phyloP scores from a whole-genome alignment of 2,113 vertebrate species.

The Psittacara wagleri region DNA sequence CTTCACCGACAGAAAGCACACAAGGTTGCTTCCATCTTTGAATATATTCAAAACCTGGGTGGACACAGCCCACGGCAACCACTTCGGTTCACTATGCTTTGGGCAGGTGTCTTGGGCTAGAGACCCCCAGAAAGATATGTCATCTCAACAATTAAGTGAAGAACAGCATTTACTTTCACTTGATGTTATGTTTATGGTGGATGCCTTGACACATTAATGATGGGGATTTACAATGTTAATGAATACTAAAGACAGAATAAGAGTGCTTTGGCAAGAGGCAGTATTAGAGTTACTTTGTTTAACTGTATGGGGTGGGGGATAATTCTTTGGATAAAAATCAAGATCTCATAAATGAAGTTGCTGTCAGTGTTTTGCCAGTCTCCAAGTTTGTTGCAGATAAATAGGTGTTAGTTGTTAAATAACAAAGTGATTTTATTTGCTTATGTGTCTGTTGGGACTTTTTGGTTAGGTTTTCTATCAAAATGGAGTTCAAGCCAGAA shows the following conservation, averaged over 20 bases:
- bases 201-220: background rate
- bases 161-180: background rate
- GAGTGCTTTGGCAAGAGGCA: background rate
- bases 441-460: background rate
- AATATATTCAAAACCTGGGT: background rate
- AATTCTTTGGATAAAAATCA: background rate
- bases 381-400: background rate
- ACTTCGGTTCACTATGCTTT: background rate
- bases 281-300: background rate
- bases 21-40: background rate
- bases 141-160: background rate
- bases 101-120: background rate
- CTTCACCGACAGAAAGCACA: background rate
- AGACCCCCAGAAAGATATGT: background rate
- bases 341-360: background rate
- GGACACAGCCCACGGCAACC: fast-evolving
- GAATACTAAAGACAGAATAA: background rate
- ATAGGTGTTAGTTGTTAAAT: background rate
- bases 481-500: background rate
- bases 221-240: background rate
- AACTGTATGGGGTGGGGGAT: background rate
- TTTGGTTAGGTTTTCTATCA: background rate
- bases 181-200: background rate
- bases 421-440: background rate
- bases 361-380: background rate